These are phyloP conservation scores for Amphiduros pacificus DNA, from an alignment of 2,888 invertebrate species.

Conservation along the genomic window DNA sequence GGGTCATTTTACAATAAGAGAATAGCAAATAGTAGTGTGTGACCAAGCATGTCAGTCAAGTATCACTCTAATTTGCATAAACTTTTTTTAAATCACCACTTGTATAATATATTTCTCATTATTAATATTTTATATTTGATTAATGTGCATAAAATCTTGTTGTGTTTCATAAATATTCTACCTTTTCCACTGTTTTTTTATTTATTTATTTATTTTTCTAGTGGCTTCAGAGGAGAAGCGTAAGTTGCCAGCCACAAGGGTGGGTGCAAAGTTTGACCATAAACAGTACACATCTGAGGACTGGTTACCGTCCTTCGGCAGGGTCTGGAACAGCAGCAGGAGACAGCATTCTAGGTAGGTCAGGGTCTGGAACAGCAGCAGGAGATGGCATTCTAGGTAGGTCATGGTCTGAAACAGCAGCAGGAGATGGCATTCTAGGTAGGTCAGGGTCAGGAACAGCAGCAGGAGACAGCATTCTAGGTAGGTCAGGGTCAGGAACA, in stretches of 20 bases:
- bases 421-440: too few relatives aligned
- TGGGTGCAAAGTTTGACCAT: conserved; percentile 48
- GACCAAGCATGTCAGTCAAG: too few relatives aligned
- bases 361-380: too few relatives aligned
- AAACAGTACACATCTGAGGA: conserved; percentile 25
- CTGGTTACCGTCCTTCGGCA: conserved; percentile 52
- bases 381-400: too few relatives aligned
- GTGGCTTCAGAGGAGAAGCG: conserved; percentile 42
- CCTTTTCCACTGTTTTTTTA: neutral
- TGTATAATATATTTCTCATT: neutral
- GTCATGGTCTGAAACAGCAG: too few relatives aligned
- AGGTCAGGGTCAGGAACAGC: too few relatives aligned
- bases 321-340: conserved; percentile 50
- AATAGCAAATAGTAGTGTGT: too few relatives aligned
- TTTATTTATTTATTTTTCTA: conserved; percentile 19
- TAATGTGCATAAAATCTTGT: neutral
- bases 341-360: conserved; percentile 32
- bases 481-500: too few relatives aligned
- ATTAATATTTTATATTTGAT: neutral
- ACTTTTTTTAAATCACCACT: neutral
- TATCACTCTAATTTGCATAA: too few relatives aligned
- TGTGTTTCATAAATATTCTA: neutral
- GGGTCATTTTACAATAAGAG: too few relatives aligned
- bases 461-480: too few relatives aligned
- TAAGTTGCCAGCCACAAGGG: conserved; percentile 43